Percentiles rank a stretch among this genome's conserved stretches.
Evolutionary conservation across 2,888 invertebrate genomes (phyloP).

Genomic region (Cartodere bifasciata): DNA sequence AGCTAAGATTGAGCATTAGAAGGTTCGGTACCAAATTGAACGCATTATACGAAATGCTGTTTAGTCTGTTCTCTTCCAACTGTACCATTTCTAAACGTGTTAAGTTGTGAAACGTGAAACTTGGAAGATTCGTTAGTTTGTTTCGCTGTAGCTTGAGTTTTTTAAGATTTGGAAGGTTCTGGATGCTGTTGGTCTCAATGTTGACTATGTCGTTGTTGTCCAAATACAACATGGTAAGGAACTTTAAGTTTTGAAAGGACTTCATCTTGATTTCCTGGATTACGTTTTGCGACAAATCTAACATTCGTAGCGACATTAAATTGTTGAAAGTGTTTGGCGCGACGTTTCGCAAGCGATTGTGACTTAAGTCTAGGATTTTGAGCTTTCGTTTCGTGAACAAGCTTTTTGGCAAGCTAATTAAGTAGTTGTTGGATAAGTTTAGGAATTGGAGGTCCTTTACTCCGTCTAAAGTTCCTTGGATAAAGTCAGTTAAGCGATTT

Average conservation of each 20-base stretch:
- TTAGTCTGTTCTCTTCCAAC: conserved; percentile 66
- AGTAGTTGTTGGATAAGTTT: conserved; percentile 65
- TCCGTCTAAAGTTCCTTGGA: conserved; percentile 48
- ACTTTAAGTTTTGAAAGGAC: conserved; percentile 57
- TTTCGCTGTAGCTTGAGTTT: conserved; percentile 49
- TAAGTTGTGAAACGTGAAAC: conserved; percentile 62
- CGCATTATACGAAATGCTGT: conserved; percentile 57
- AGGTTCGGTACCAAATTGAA: conserved; percentile 68
- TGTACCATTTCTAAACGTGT: conserved; percentile 62
- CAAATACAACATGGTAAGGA: conserved; percentile 61
- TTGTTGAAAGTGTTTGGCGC: conserved; percentile 57
- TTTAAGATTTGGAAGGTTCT: conserved; percentile 54
- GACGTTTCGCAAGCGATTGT: conserved; percentile 59
- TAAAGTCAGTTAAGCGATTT: conserved; percentile 59
- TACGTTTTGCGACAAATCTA: conserved; percentile 64
- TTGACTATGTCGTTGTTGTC: conserved; percentile 69
- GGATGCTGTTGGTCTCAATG: conserved; percentile 60
- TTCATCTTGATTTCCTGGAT: conserved; percentile 56
- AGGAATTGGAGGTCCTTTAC: conserved; percentile 53
- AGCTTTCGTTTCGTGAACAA: conserved; percentile 55
- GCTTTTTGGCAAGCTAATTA: conserved; percentile 59
- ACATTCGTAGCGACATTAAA: conserved; percentile 53
- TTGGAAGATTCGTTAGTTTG: conserved; percentile 60
- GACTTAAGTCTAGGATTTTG: conserved; percentile 62
- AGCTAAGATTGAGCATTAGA: conserved; percentile 70